A percentile compares a stretch with the other conserved stretches of the same genome.
Conservation (phyloP, 2,888 invertebrate species). For the Drosophila colorata region DNA sequence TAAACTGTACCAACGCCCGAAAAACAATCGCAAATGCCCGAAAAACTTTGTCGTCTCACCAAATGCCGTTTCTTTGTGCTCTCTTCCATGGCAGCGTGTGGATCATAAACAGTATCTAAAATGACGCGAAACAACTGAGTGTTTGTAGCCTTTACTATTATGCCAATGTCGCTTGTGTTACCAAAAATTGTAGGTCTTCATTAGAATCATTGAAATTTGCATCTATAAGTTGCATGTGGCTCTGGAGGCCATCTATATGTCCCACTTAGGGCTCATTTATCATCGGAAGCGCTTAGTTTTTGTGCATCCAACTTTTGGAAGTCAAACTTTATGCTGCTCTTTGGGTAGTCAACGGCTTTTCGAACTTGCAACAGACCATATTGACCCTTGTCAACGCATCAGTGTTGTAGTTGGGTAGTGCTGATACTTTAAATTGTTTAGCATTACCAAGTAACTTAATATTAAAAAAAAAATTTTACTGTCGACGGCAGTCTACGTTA, state of each 20-base stretch:
- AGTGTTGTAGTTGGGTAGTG: not conserved
- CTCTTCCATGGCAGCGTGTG: constrained; percentile 9
- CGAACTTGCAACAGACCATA: constrained; percentile 42
- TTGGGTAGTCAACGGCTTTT: constrained; percentile 71
- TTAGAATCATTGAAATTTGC: constrained; percentile 55
- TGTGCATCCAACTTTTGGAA: constrained; percentile 53
- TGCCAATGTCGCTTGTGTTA: constrained; percentile 35
- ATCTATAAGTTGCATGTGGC: constrained; percentile 50
- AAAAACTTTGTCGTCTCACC: constrained; percentile 64
- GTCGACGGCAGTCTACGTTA: no score
- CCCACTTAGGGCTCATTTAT: constrained; percentile 61
- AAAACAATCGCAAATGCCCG: constrained; percentile 37
- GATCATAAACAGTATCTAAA: constrained; percentile 33
- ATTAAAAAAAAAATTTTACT: no score
- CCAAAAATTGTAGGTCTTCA: constrained; percentile 49
- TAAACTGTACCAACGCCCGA: constrained; percentile 42
- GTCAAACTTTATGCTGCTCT: constrained; percentile 60
- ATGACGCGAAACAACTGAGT: constrained; percentile 4
- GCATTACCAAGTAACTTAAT: not conserved
- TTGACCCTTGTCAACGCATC: constrained; percentile 12
- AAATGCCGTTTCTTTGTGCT: constrained; percentile 16
- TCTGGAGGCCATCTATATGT: constrained; percentile 24
- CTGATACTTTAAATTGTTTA: constrained; percentile 1
- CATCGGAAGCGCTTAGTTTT: constrained; percentile 67
- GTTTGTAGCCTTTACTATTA: constrained; percentile 28